phyloP scores from a whole-genome alignment of 2,888 invertebrate genomes.

The Chamaedrilus cognettii region DNA sequence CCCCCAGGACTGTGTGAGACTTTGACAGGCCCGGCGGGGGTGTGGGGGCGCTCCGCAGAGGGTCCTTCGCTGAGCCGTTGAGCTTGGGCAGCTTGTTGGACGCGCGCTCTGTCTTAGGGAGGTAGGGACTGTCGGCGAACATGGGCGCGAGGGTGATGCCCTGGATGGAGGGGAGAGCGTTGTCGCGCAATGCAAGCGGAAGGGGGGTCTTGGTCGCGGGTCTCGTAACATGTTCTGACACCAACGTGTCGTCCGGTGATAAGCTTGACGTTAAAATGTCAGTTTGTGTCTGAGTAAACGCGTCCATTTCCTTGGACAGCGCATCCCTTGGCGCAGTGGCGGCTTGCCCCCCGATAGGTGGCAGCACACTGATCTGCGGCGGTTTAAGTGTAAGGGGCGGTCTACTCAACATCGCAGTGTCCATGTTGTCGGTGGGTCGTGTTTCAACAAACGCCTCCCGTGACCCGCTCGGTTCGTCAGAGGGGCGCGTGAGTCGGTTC shows the following conservation, averaged over 20 bases:
- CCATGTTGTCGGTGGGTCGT: neutral
- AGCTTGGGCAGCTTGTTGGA: neutral
- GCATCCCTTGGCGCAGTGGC: neutral
- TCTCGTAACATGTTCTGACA: neutral
- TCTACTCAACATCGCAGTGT: neutral
- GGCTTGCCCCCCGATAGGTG: neutral
- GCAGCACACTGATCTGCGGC: neutral
- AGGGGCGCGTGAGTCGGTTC: constrained; percentile 28
- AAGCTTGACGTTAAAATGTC: no score
- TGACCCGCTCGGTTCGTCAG: neutral
- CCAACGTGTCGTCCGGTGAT: no score
- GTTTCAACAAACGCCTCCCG: neutral
- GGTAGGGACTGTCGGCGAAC: constrained; percentile 28
- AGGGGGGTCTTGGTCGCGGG: neutral
- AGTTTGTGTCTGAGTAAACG: no score
- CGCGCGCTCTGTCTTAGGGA: constrained; percentile 15
- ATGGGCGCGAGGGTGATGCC: constrained; percentile 9
- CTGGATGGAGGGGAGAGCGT: neutral
- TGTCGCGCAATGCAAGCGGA: no score
- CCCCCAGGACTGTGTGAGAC: constrained; percentile 2
- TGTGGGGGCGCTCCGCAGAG: neutral
- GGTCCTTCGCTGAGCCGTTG: neutral
- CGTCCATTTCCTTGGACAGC: neutral
- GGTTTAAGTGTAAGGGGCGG: neutral
- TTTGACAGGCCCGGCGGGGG: neutral